Base-by-base conservation (phyloP, 2,113 vertebrate species). In the Cervus canadensis region DNA sequence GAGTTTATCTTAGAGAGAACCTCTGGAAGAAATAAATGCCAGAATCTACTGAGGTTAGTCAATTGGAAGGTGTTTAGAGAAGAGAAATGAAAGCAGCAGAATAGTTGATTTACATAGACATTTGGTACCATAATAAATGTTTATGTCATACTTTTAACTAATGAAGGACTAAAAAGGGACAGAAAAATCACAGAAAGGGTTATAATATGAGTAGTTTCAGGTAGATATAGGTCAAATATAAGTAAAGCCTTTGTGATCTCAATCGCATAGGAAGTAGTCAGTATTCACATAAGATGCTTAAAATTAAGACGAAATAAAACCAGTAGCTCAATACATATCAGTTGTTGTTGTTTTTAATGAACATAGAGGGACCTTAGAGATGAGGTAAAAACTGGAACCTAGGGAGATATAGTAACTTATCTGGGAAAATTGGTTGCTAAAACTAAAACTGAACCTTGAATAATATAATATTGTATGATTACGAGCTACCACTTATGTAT, bases 251-350 rank as follows among this genome's bases (percentile, higher is more conserved):
- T 96, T 95, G 48, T 96, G 56, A 83, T 26, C 8, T 86, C 78
- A 76, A 0, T 91, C 17, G 16, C 64, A 54, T 76, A 19, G 62
- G 15, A 96, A 96, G 48, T 95, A 19, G 36, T 88, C 62, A 93
- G 6, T 95, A 45, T 94, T 97, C 56, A 89, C 85, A 60, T 15
- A 13, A 56, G 50, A 87, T 95, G n/a, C 83, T 95, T 95, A 95
- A 96, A 86, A 93, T 96, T 96, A 96, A 93, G 36, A 84, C 54
- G 1, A 33, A 93, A 93, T 95, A 93, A 95, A 93, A 14, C 10
- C 33, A 96, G 17, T 89, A 43, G 10, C 50, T 91, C 92, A 48
- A 30, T 93, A 86, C n/a, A 89, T 40, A 23, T 52, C 26, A 33
- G 21, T 88, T 59, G 81, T 78, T 97, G 33, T 86, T 16, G 21